phyloP scores from a whole-genome alignment of 2,113 vertebrate species.

The Capreolus pygargus region DNA sequence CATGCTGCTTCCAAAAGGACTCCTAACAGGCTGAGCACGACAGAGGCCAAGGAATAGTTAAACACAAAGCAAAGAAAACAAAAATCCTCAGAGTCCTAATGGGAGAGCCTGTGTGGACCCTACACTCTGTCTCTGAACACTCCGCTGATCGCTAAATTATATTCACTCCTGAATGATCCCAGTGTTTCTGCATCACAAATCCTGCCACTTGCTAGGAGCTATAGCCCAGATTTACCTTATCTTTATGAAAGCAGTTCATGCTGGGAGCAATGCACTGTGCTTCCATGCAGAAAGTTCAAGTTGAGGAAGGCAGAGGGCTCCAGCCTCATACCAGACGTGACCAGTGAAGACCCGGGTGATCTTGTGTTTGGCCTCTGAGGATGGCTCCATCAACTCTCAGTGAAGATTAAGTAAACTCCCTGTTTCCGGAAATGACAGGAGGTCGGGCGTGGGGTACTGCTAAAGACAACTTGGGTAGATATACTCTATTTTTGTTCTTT shows the following conservation, averaged over 20 bases:
- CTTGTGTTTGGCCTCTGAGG: not conserved
- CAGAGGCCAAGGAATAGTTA: slow-evolving; percentile 40
- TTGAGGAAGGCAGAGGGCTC: slow-evolving; percentile 2
- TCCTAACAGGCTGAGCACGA: not conserved
- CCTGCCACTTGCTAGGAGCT: slow-evolving; percentile 50
- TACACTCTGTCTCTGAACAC: slow-evolving; percentile 69
- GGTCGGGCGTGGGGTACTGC: not conserved
- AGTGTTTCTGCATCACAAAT: slow-evolving; percentile 63
- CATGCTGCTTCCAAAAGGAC: slow-evolving; percentile 49
- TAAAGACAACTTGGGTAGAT: not conserved
- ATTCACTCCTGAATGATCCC: slow-evolving; percentile 59
- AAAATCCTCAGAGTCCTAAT: not conserved
- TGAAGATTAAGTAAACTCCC: not conserved
- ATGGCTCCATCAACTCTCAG: not conserved
- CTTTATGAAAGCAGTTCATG: not conserved
- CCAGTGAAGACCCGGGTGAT: not conserved
- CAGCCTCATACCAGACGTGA: not conserved
- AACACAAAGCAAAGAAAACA: not conserved
- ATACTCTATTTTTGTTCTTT: not conserved
- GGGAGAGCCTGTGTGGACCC: slow-evolving; percentile 63
- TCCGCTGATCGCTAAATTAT: slow-evolving; percentile 77
- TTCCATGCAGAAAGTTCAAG: slow-evolving; percentile 56
- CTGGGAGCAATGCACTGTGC: not conserved
- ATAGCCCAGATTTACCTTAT: slow-evolving; percentile 30
- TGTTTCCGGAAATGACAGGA: slow-evolving; percentile 30